Conservation (phyloP, 2,888 invertebrate species). For the Rhaphigaster nebulosa region DNA sequence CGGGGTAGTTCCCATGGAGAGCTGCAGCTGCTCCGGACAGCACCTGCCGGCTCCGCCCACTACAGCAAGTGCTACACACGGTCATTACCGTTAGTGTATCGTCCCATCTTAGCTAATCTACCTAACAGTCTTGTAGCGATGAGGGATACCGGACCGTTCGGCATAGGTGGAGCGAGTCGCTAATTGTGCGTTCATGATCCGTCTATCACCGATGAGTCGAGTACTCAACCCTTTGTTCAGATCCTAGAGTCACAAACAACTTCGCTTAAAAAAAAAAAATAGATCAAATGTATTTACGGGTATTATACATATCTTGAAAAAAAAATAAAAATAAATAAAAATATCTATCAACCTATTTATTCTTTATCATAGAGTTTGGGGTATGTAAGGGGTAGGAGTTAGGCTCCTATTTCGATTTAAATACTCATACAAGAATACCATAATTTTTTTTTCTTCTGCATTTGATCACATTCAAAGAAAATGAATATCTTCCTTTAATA, state of each 20-base stretch:
- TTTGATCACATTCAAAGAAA: no score
- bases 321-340: no score
- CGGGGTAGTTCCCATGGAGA: slow-evolving; percentile 62
- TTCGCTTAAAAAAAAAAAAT: background rate
- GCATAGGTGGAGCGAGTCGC: background rate
- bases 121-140: slow-evolving; percentile 27
- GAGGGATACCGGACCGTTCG: background rate
- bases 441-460: no score
- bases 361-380: no score
- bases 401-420: no score
- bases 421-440: no score
- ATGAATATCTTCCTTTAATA: no score
- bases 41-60: slow-evolving; percentile 61
- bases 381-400: no score
- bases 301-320: background rate
- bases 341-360: no score
- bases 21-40: slow-evolving; percentile 59
- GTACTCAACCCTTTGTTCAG: background rate
- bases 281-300: background rate
- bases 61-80: slow-evolving; percentile 50
- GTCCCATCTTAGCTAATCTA: slow-evolving; percentile 36
- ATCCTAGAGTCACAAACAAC: background rate
- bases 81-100: slow-evolving; percentile 44
- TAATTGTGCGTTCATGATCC: background rate
- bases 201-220: background rate